Base-by-base conservation (phyloP, 2,888 invertebrate species). In the Orthosia gracilis region DNA sequence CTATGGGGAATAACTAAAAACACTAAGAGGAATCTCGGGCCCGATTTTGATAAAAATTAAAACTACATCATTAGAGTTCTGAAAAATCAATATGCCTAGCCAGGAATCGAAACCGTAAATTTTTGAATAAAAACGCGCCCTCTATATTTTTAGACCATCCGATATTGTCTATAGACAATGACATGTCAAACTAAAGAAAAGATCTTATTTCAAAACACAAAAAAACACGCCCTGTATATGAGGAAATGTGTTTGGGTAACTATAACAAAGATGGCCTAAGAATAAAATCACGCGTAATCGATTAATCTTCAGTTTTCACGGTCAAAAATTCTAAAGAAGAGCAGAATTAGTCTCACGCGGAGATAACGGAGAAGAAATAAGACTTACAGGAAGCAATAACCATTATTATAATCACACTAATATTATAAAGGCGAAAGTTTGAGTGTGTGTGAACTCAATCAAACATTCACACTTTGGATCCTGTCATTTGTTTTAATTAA, bases 221-320 rank as follows among this genome's bases (percentile, higher is more conserved):
- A 31, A 31, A 31, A 5, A 7, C 31, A 7, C 31, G 1, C 31
- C 0, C 31, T 31, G 40, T 40, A 40, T 83, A 88, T 67, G 81
- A 85, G 86, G 87, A 86, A 84, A 79, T 78, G 55, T 62, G 12
- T 73, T 68, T 31, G 64, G 77, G 77, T 82, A 85, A 84, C 78
- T 77, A 78, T 82, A 77, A 82, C 79, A 85, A 82, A 72, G 76
- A 69, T 72, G 69, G 69, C 40, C 49, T 73, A 80, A 76, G 70
- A 79, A 82, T 78, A 77, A 78, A 73, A 75, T 80, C 85, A 80
- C 71, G 84, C 18, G 64, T 76, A 69, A 82, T 68, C 70, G 45
- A 80, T 86, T 78, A 75, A 72, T 78, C 70, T 80, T 65, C 15
- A 5, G 50, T 45, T 69, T 85, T 76, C 78, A 85, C 54, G 85